These are phyloP conservation scores for Agrochola litura DNA, from an alignment of 2,888 invertebrate species.

Conservation along the genomic window DNA sequence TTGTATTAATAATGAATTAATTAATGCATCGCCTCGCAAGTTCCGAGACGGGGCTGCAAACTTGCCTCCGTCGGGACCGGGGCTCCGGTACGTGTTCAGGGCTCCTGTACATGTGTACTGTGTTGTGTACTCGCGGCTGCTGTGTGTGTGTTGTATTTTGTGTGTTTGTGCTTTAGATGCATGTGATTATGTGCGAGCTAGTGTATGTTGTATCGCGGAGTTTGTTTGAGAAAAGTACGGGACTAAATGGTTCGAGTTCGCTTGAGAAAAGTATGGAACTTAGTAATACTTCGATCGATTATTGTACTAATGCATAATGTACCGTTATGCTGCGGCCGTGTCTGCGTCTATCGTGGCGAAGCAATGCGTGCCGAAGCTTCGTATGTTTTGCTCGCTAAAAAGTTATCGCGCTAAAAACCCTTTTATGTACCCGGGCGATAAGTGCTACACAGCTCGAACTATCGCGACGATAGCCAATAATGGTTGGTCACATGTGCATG, in stretches of 20 bases:
- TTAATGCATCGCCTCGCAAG: conserved; percentile 81
- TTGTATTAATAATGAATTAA: conserved; percentile 84
- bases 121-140: conserved; percentile 23
- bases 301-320: not conserved
- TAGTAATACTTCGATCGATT: not conserved
- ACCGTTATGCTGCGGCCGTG: no score
- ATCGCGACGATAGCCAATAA: no score
- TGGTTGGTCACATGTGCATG: no score
- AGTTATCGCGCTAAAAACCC: no score
- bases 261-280: not conserved
- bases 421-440: no score
- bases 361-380: no score
- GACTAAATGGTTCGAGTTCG: not conserved
- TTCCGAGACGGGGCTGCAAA: conserved; percentile 69
- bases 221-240: not conserved
- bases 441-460: no score
- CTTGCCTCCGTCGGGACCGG: conserved; percentile 50
- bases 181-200: conserved; percentile 9
- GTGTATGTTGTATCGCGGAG: not conserved
- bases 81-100: conserved; percentile 25
- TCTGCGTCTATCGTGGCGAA: no score
- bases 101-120: conserved; percentile 36
- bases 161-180: conserved; percentile 23
- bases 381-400: no score
- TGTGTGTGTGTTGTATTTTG: conserved; percentile 32